A percentile compares a stretch with the other conserved stretches of the same genome.
Conservation (phyloP, 2,113 vertebrate genomes). For the Sceloporus tristichus region DNA sequence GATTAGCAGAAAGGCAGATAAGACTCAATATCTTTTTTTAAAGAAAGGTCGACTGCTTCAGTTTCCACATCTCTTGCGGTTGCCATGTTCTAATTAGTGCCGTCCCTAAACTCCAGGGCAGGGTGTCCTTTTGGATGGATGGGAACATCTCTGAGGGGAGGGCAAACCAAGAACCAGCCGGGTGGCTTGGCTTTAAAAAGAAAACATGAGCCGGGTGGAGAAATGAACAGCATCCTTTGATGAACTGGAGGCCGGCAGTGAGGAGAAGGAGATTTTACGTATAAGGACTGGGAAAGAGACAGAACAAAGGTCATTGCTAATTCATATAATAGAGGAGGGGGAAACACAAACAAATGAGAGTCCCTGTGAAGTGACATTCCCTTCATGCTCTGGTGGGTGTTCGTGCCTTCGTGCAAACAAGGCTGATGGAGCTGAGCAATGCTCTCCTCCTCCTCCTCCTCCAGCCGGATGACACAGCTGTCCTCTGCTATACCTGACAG, state of each 20-base stretch:
- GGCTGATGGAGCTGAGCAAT: neutral
- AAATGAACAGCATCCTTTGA: neutral
- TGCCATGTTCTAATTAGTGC: neutral
- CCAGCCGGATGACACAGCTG: neutral
- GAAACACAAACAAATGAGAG: neutral
- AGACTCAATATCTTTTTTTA: neutral
- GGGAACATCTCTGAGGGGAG: neutral
- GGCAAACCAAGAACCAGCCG: neutral
- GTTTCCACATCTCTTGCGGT: neutral
- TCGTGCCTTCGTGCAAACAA: neutral
- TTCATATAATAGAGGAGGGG: neutral
- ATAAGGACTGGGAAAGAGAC: neutral
- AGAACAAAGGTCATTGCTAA: neutral
- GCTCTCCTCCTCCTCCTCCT: neutral
- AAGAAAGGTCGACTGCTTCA: neutral
- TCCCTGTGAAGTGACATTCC: neutral
- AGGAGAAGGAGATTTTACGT: neutral
- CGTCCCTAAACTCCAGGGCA: neutral
- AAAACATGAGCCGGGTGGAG: neutral
- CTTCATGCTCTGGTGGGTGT: neutral
- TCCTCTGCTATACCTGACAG: neutral
- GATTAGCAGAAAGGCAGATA: neutral
- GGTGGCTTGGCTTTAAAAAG: neutral
- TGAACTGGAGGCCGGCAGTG: too few relatives aligned
- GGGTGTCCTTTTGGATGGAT: neutral